A percentile compares a stretch with the other conserved stretches of the same genome.
Conservation (phyloP, 2,113 vertebrate genomes). For the Apistogramma diplotaenia region DNA sequence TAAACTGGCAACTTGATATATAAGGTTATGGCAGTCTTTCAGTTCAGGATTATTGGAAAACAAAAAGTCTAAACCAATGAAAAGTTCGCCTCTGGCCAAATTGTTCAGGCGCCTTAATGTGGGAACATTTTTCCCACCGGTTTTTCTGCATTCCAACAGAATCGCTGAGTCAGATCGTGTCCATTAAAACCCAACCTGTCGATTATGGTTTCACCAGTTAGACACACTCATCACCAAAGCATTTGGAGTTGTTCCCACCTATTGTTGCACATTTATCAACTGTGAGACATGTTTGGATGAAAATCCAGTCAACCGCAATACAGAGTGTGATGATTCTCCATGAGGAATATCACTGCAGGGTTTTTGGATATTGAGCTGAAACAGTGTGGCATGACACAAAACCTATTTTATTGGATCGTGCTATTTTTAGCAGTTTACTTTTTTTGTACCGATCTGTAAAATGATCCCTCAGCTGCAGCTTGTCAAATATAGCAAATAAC, state of each 20-base stretch:
- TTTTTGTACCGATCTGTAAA: background rate
- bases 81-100: background rate
- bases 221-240: background rate
- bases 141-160: constrained; percentile 27
- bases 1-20: background rate
- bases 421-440: background rate
- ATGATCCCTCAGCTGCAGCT: background rate
- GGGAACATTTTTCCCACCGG: constrained; percentile 10
- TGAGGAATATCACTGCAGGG: background rate
- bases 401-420: background rate
- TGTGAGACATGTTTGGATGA: constrained; percentile 33
- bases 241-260: background rate
- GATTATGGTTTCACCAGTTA: background rate
- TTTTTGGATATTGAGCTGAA: background rate
- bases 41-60: background rate
- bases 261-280: constrained; percentile 14
- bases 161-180: background rate
- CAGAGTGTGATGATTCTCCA: background rate
- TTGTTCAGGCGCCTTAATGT: background rate
- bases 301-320: background rate
- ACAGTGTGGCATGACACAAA: background rate
- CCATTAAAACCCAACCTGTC: background rate
- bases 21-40: background rate
- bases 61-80: background rate
- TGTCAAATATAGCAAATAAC: background rate